Base-by-base conservation (phyloP, 2,797 vertebrate genomes). In the Fistularia tabacaria region DNA sequence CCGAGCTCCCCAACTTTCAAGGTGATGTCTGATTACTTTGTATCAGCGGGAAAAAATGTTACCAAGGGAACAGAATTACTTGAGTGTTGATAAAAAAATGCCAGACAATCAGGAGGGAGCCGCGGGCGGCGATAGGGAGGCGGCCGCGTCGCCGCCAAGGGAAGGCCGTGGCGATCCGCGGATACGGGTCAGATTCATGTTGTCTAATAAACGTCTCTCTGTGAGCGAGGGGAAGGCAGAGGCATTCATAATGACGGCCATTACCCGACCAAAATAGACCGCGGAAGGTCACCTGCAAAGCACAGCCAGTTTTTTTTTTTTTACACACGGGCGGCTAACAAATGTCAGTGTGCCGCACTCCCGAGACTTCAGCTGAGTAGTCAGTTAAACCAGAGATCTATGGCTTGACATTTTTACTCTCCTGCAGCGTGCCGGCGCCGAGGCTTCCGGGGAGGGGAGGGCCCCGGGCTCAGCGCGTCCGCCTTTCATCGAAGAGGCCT, bases 81-180 rank as follows among this genome's bases (percentile, higher is more conserved):
- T 86, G 80, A 84, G 81, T 87, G 84, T 85, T 86, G 83, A 86
- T 88, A 86, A 87, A 89, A n/a, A 83, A 82, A 86, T 88, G 86
- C 86, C 85, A 83, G 82, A 76, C 81, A 87, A 85, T 88, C 86
- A 86, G 81, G 85, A 73, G 80, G 58, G 68, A 83, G 79, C 79
- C 77, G 75, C 66, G 85, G 75, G 85, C 67, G 13, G 70, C 73
- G 74, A 83, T 74, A 81, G 80, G 83, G 65, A 62, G 48, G 65
- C 71, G 71, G 62, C 76, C 75, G 63, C 69, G 54, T 72, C 71
- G 65, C 60, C 51, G 62, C 59, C 12, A 9, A n/a, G 37, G 45
- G 39, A 40, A 51, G 69, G 59, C 74, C 70, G 63, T 74, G 49
- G 59, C n/a, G 68, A 52, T 25, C 25, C 25, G 25, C 25, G 25